Evolutionary conservation across 1,140 invertebrate species (phyloP).

Genomic region (Nephila pilipes): DNA sequence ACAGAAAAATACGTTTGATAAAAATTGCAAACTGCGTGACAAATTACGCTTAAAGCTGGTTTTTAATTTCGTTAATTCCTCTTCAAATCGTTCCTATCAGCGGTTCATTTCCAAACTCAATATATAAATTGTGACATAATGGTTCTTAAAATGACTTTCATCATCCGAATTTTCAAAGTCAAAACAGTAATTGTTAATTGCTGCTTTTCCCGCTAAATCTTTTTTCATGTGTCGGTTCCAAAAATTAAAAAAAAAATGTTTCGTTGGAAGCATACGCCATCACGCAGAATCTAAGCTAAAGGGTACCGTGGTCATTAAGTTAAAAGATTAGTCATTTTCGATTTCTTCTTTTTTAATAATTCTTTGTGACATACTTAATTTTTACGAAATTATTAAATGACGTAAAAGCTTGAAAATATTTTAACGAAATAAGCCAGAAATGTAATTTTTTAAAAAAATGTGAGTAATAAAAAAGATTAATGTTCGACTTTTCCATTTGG

Average conservation of each 20-base stretch:
- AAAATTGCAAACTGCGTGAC: not conserved
- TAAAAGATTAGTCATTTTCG: not conserved
- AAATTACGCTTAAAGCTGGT: not conserved
- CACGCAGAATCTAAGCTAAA: not conserved
- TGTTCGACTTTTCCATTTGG: not conserved
- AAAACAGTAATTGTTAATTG: constrained; percentile 1
- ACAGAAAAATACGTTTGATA: not conserved
- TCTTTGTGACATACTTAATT: constrained; percentile 26
- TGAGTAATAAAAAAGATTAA: constrained; percentile 17
- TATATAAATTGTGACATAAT: constrained; percentile 9
- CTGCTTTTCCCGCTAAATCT: not conserved
- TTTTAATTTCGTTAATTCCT: not conserved
- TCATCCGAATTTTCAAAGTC: not conserved
- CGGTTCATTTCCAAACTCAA: not conserved
- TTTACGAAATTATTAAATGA: constrained; percentile 22
- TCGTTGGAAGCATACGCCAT: not conserved
- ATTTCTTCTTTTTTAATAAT: not conserved
- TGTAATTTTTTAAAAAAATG: not conserved
- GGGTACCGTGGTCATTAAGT: not conserved
- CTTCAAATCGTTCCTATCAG: not conserved
- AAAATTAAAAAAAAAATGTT: not conserved
- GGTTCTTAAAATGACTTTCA: not conserved
- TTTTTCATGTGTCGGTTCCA: not conserved
- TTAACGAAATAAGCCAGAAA: not conserved
- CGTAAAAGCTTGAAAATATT: not conserved